These are phyloP conservation scores for Dryomyza anilis DNA, from an alignment of 2,888 invertebrate genomes.

Conservation along the genomic window DNA sequence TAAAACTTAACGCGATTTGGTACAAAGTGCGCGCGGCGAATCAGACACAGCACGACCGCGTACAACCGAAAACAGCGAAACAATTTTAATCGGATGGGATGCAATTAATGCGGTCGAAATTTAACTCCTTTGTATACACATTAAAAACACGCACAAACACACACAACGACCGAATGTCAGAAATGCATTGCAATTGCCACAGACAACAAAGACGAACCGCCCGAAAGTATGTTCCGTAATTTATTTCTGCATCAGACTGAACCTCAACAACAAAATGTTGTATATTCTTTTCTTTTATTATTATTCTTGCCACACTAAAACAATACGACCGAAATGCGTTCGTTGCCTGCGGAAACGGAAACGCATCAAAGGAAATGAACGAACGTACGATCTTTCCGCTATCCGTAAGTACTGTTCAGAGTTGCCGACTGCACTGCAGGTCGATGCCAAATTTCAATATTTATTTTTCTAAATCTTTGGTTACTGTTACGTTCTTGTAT, in stretches of 20 bases:
- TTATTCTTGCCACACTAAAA: constrained; percentile 5
- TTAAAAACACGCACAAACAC: background rate
- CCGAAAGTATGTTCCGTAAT: constrained; percentile 13
- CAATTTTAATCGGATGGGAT: background rate
- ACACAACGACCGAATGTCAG: background rate
- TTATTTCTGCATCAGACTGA: background rate
- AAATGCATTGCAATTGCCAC: background rate
- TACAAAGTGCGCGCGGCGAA: background rate
- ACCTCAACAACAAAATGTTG: background rate
- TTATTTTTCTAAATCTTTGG: constrained; percentile 20
- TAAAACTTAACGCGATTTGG: too few relatives aligned
- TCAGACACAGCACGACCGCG: background rate
- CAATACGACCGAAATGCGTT: background rate
- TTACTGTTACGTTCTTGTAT: background rate
- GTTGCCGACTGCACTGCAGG: too few relatives aligned
- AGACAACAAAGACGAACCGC: background rate
- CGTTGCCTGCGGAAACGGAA: constrained; percentile 29
- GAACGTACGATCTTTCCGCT: constrained; percentile 24
- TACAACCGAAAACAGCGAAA: background rate
- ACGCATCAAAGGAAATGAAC: constrained; percentile 26
- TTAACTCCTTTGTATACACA: background rate
- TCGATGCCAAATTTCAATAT: too few relatives aligned
- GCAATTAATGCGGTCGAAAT: background rate
- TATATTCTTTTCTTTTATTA: background rate
- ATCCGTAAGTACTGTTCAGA: too few relatives aligned